A percentile compares a stretch with the other conserved stretches of the same genome.
Conservation (phyloP, 2,888 invertebrate species). For the Cristatella mucedo region DNA sequence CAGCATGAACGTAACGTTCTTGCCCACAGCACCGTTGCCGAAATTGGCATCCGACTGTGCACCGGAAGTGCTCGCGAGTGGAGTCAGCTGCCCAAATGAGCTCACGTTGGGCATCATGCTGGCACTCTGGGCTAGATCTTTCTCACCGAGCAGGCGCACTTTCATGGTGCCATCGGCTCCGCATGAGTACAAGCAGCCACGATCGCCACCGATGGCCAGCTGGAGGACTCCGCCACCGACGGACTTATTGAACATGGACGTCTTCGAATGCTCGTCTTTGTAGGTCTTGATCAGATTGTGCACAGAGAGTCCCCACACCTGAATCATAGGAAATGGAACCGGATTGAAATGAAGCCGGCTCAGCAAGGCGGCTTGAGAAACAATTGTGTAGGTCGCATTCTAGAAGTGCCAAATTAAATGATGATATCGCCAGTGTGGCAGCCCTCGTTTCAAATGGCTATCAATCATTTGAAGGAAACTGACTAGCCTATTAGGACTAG, state of each 20-base stretch:
- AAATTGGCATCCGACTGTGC: too few relatives aligned
- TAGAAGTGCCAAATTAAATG: conserved; percentile 9
- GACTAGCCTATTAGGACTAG: too few relatives aligned
- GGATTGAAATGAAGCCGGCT: too few relatives aligned
- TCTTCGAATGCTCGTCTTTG: conserved; percentile 73
- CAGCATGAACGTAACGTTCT: too few relatives aligned
- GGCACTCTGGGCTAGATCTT: too few relatives aligned
- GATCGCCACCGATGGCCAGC: conserved; percentile 67
- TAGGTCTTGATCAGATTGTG: conserved; percentile 73
- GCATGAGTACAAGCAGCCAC: conserved; percentile 79
- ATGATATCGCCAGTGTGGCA: background rate
- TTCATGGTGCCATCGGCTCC: conserved; percentile 98
- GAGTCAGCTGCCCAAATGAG: too few relatives aligned
- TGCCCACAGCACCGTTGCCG: too few relatives aligned
- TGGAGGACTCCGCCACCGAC: conserved; percentile 66
- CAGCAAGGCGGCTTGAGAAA: too few relatives aligned
- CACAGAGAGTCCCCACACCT: conserved; percentile 84
- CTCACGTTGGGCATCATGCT: too few relatives aligned
- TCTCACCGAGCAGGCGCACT: conserved; percentile 73
- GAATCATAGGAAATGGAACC: conserved; percentile 21
- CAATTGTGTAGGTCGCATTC: too few relatives aligned
- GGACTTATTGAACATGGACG: conserved; percentile 89
- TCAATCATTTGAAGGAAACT: background rate
- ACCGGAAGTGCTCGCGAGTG: too few relatives aligned
- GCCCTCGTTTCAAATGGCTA: too few relatives aligned